Base-by-base conservation (phyloP, 2,888 invertebrate species). In the Tigriopus californicus region DNA sequence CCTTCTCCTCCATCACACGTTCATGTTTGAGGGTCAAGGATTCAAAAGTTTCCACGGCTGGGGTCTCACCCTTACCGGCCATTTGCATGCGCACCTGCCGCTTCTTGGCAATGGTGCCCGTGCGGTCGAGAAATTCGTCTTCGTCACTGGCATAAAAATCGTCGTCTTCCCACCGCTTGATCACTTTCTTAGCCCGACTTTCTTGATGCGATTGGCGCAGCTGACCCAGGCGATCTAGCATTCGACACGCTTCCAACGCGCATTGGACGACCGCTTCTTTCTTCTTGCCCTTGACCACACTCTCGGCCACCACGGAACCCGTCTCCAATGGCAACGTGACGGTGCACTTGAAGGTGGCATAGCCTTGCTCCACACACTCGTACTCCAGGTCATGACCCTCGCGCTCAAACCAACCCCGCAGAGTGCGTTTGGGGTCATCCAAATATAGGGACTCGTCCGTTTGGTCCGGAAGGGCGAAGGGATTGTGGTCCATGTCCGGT, bases 41-140 rank as follows among this genome's bases (percentile, higher is more conserved):
- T 13, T 78, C 75, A 67, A 78, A 79, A 0, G 78, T 77, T 63
- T 78, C 75, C 0, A 74, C 69, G 61, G 69, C 44, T 49, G 8
- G n/a, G 25, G 11, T 44, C 20, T 20, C 60, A 25, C 41, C 73
- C 4, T 75, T 76, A 62, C 78, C 78, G 44, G 73, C 70, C 62
- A 74, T 70, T 61, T 70, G 75, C 81, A 86, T 87, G 60, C 92
- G 76, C 61, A 79, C 77, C 65, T 80, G 77, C 8, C 95, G 77
- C 69, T 92, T 94, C 65, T 79, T 79, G 70, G 94, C 92, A 22
- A 97, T 80, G 60, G 82, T 80, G 1, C 95, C 97, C 0, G 98
- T 98, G 62, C 97, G 76, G 70, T 98, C 98, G 58, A 91, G 77
- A 74, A 86, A 98, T 70, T 98, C 97, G 62, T 98, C 97, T 67